Evolutionary conservation across 2,888 invertebrate species (phyloP).

Genomic region (Choristoneura rosaceana): DNA sequence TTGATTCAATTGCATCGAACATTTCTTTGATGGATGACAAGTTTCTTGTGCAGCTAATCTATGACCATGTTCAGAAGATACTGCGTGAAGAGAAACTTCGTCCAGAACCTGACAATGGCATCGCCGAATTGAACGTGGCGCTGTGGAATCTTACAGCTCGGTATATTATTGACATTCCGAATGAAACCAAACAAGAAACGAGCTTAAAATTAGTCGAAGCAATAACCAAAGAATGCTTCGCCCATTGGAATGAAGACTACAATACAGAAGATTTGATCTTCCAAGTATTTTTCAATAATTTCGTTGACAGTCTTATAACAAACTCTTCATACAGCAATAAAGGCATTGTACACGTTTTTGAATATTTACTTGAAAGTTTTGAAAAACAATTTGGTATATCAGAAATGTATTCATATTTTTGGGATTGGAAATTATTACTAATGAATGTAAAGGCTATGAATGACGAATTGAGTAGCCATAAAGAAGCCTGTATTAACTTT

Average conservation of each 20-base stretch:
- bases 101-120: slow-evolving; percentile 31
- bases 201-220: slow-evolving; percentile 45
- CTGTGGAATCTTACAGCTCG: slow-evolving; percentile 55
- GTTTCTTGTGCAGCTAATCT: slow-evolving; percentile 51
- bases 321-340: slow-evolving; percentile 31
- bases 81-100: slow-evolving; percentile 46
- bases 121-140: slow-evolving; percentile 44
- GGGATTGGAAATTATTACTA: slow-evolving; percentile 52
- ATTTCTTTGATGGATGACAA: slow-evolving; percentile 52
- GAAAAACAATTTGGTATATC: slow-evolving; percentile 44
- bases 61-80: slow-evolving; percentile 52
- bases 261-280: slow-evolving; percentile 41
- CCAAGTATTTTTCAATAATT: slow-evolving; percentile 45
- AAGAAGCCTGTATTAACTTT: slow-evolving; percentile 44
- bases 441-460: slow-evolving; percentile 46
- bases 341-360: slow-evolving; percentile 47
- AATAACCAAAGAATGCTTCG: slow-evolving; percentile 48
- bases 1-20: slow-evolving; percentile 48
- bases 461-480: slow-evolving; percentile 15
- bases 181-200: slow-evolving; percentile 43
- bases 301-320: slow-evolving; percentile 46
- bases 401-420: slow-evolving; percentile 53
- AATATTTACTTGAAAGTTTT: slow-evolving; percentile 47
- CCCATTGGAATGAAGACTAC: slow-evolving; percentile 47
- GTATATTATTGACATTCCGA: slow-evolving; percentile 47